Base-by-base conservation (phyloP, 2,113 vertebrate genomes). In the Caretta caretta region DNA sequence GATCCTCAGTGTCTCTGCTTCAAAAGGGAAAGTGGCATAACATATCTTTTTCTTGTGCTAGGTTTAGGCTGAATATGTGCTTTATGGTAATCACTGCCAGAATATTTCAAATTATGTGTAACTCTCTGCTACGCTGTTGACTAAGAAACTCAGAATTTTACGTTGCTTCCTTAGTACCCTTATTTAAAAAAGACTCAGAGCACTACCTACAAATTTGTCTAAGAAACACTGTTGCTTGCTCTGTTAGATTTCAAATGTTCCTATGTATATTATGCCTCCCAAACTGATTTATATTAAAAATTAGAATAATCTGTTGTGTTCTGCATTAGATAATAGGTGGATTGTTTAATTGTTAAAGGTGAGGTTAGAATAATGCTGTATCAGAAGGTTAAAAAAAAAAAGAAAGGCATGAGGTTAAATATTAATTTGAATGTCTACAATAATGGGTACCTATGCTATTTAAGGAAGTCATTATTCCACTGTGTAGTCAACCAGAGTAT, bases 381-480 rank as follows among this genome's bases (percentile, higher is more conserved):
- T 96, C 89, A 90, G 93, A 96, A 94, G 11, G 72, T 91, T 91
- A 69, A 81, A 88, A 93, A 84, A 89, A 53, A 4, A 84, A 79
- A 84, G 3, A 38, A 93, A 95, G 80, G 56, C 89, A 95, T 96
- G 97, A 98, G 84, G 95, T 98, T 98, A 98, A 98, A 98, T 98
- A 98, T 98, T 98, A 98, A 98, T 98, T 98, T 98, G 96, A 97
- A 96, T 98, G 96, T 96, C 95, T 96, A 56, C 84, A 98, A 98
- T 98, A 97, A 98, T 98, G 97, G 69, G 89, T 93, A 93, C 86
- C 46, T 94, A 90, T 1, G 27, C 96, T 98, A 97, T 98, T 98
- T 98, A 98, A 98, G 97, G 97, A 98, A 98, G 96, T 98, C 92
- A 97, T 98, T 98, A 98, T 97, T 97, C 91, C 91, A 97, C 86